Evolutionary conservation across 2,797 vertebrate species (phyloP).

Genomic region (Ciconia nigra): DNA sequence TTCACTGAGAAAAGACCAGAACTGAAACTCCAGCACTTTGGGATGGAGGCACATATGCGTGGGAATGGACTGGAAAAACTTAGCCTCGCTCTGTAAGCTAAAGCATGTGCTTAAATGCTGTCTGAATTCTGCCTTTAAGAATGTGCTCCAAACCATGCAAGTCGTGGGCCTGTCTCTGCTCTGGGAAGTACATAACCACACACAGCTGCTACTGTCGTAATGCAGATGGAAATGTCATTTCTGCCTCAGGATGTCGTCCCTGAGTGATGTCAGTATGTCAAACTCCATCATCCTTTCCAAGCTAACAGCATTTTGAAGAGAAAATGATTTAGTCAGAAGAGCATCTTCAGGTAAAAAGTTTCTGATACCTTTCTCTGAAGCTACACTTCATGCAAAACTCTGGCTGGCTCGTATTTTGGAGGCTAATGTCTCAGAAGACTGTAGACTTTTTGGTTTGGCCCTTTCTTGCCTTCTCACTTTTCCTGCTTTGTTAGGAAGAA

Average conservation of each 20-base stretch:
- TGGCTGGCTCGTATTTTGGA: background rate
- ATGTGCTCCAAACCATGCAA: background rate
- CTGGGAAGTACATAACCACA: background rate
- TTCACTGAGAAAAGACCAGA: background rate
- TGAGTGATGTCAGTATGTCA: background rate
- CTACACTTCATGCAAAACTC: background rate
- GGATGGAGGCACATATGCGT: background rate
- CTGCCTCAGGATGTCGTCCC: background rate
- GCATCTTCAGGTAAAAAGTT: background rate
- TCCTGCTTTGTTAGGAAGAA: background rate
- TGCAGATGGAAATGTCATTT: background rate
- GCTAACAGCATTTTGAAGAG: background rate
- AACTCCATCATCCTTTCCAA: background rate
- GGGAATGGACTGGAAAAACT: background rate
- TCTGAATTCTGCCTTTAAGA: background rate
- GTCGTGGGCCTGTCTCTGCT: background rate
- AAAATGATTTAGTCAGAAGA: background rate
- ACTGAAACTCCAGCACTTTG: background rate
- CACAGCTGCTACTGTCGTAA: background rate
- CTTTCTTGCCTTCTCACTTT: background rate
- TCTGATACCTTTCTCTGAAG: background rate
- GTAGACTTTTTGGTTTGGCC: background rate
- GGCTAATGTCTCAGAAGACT: background rate
- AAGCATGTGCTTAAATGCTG: background rate
- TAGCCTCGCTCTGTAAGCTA: background rate